Evolutionary conservation across 2,113 vertebrate species (phyloP), one percentile per base, ranked within the genome.

Genomic region (Scartelaos histophorus): DNA sequence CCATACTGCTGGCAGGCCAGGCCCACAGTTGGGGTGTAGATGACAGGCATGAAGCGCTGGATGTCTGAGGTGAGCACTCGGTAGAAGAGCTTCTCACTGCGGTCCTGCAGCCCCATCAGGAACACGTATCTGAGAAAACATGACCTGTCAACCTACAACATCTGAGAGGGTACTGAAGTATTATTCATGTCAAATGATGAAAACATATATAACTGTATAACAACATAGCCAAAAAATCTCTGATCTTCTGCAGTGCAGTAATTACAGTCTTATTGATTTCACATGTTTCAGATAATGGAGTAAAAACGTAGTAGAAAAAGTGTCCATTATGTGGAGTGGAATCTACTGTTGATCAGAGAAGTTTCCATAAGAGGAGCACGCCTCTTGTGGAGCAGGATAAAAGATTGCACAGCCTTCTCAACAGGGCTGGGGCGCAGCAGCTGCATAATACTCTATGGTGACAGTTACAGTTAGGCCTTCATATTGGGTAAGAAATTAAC

Each of bases 21-120:
- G 51, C 98, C 98, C 74, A 99, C 97, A 0, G 94, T 98, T 67
- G 97, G 97, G 56, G 97, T 99, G 90, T 99, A 99, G 74, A 99
- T 96, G 80, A 98, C 94, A 61, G 98, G 98, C 98, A 99, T 97
- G 84, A 99, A 99, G 85, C 88, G 94, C 73, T 99, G 96, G 16
- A 98, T 92, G 84, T 99, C 94, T 75, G 95, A 98, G 51, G 87
- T 81, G 35, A 99, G 89, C 58, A 97, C 92, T 78, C 94, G 94
- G 69, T 99, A 99, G 90, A 99, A 99, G 21, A 99, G 95, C 84
- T 98, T 99, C 90, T 99, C 97, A 24, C 96, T 99, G 81, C 90
- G 93, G 83, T 98, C 97, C 92, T 98, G 97, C 85, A 99, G 95
- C 75, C 94, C 94, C 96, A 98, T 99, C 87, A 99, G 91, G 25